Evolutionary conservation across 1,140 invertebrate genomes (phyloP), one percentile per base, ranked within the genome.

Genomic region (Pectinophora gossypiella): DNA sequence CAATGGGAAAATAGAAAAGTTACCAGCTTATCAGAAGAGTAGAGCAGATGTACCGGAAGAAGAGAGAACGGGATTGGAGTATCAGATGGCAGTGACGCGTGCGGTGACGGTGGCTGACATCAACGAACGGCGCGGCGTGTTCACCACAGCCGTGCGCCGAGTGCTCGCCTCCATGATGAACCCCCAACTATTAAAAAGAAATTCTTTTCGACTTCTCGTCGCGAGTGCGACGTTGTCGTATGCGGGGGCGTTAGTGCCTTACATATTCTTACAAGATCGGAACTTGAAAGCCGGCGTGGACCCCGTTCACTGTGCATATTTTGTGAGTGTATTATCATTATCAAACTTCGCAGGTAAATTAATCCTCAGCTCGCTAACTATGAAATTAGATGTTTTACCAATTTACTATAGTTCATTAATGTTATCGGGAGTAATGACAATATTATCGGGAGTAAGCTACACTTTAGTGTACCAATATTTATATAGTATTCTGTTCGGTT

Each of bases 21-120:
- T 97, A 52, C 93, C 94, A 0, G 91, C 93, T 63, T 96, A 95
- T 69, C 91, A 91, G 56, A 95, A 94, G 64, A 84, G 79, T 68
- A 64, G 57, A 43, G 50, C 76, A 40, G 63, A 70, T 42, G 66
- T 66, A 15, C 42, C 62, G 27, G 51, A 32, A 10, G 68, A 71
- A 51, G 54, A 20, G 5, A 81, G 77, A 72, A 81, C 83, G 16
- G 83, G 83, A 16, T 60, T 86, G 10, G 83, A 86, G 62, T 86
- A 86, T 64, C 83, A 83, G 43, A 59, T 87, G 50, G 78, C 80
- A 16, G 83, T 86, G 35, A 76, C 83, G 10, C 62, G 83, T 48
- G 79, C 83, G 7, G 72, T 72, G n/a, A 75, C 80, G 16, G 61
- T 72, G 15, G 68, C 56, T 12, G 83, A 86, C 56, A 64, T 86